These are phyloP conservation scores for Pipra filicauda DNA, from an alignment of 2,113 vertebrate genomes.

Conservation along the genomic window DNA sequence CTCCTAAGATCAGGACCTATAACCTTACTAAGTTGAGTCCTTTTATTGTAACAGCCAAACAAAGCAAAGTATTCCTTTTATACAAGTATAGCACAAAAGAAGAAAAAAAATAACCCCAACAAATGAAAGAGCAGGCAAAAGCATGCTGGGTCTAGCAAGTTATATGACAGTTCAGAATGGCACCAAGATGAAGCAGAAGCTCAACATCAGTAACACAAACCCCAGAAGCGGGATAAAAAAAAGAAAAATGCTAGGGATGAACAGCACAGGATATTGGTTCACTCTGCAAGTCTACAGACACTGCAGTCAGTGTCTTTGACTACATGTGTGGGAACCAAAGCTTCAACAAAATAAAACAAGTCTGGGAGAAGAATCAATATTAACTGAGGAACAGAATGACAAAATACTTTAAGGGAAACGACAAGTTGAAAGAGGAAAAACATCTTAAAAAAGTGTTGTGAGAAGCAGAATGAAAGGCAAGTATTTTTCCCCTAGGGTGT, in stretches of 20 bases:
- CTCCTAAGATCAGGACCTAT: not conserved
- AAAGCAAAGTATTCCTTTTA: not conserved
- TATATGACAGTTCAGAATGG: not conserved
- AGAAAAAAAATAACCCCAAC: not conserved
- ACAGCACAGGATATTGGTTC: not conserved
- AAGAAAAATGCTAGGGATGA: not conserved
- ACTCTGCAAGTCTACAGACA: not conserved
- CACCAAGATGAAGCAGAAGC: conserved; percentile 4
- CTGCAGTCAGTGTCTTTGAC: not conserved
- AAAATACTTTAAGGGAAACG: not conserved
- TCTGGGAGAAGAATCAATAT: not conserved
- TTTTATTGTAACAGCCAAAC: not conserved
- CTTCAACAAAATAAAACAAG: not conserved
- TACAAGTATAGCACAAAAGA: not conserved
- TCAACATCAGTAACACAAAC: not conserved
- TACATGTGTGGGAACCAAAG: not conserved
- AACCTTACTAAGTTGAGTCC: not conserved
- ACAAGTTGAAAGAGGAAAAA: not conserved
- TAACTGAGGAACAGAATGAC: not conserved
- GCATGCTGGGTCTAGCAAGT: not conserved
- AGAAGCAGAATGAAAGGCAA: not conserved
- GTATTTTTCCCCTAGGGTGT: not conserved
- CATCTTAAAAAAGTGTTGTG: not conserved
- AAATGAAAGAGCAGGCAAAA: not conserved
- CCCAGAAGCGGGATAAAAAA: not conserved